Percentiles rank a stretch among this genome's conserved stretches.
These are phyloP conservation scores for Zaprionus nigranus DNA, from an alignment of 1,140 invertebrate species.

Conservation along the genomic window DNA sequence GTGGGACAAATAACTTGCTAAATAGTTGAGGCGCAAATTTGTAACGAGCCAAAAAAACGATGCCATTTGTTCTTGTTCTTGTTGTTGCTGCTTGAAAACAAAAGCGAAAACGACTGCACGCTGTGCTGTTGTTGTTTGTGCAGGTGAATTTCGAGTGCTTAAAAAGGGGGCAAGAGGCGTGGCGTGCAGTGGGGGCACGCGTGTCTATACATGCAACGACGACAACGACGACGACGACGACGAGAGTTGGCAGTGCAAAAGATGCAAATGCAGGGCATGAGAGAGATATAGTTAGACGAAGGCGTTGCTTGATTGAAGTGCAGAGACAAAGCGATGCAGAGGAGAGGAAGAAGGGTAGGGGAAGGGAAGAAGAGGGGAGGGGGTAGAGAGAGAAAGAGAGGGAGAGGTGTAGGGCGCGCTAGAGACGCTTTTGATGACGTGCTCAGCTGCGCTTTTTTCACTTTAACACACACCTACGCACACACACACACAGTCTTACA, in stretches of 20 bases:
- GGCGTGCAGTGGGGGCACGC: constrained; percentile 9
- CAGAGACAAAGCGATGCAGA: constrained; percentile 20
- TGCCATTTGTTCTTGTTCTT: constrained; percentile 18
- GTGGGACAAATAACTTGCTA: constrained; percentile 36
- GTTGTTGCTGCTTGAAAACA: constrained; percentile 42
- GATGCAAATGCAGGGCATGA: constrained; percentile 50
- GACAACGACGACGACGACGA: constrained; percentile 3
- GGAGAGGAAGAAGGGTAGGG: neutral
- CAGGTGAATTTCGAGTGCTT: constrained; percentile 46
- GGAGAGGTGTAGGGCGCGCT: neutral
- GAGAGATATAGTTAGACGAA: constrained; percentile 37
- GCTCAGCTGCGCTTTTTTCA: constrained; percentile 76
- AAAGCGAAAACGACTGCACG: constrained; percentile 63
- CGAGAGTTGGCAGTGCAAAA: constrained; percentile 27
- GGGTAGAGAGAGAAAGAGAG: neutral
- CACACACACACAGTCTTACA: neutral
- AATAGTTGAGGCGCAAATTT: constrained; percentile 54
- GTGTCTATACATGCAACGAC: constrained; percentile 38
- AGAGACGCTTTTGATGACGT: constrained; percentile 63
- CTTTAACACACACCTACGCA: constrained; percentile 51
- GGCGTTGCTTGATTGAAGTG: constrained; percentile 50
- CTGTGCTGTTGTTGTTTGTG: constrained; percentile 35
- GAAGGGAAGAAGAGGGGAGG: neutral
- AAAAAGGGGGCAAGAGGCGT: neutral
- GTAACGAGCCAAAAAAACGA: constrained; percentile 49